phyloP scores from a whole-genome alignment of 2,888 invertebrate genomes.

The Phlogophora meticulosa region DNA sequence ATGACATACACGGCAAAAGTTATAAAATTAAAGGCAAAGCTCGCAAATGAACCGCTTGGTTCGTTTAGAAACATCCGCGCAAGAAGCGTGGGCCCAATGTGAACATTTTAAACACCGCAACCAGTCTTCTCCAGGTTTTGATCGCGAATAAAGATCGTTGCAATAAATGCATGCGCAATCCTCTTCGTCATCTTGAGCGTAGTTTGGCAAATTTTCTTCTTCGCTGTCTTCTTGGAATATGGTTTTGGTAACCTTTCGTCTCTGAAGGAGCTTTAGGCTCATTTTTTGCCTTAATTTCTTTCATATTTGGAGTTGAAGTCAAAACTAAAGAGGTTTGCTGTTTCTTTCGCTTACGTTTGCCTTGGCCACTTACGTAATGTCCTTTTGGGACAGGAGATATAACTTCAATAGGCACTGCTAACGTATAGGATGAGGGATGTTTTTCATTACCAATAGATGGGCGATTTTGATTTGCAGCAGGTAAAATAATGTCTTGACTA shows the following conservation, averaged over 20 bases:
- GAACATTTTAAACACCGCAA: slow-evolving; percentile 8
- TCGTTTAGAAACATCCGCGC: background rate
- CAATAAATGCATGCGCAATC: background rate
- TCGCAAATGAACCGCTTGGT: background rate
- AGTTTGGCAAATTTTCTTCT: background rate
- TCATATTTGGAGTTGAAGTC: background rate
- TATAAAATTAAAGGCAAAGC: too few relatives aligned
- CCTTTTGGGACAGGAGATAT: background rate
- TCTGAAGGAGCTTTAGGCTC: slow-evolving; percentile 2
- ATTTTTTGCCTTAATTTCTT: too few relatives aligned
- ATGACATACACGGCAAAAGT: too few relatives aligned
- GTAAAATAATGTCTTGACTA: background rate
- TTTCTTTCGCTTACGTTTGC: background rate
- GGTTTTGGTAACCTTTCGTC: background rate
- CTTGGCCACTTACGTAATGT: background rate
- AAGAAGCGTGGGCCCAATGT: slow-evolving; percentile 1
- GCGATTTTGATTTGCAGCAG: too few relatives aligned
- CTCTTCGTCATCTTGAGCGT: background rate
- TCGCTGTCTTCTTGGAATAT: background rate
- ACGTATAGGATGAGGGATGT: background rate
- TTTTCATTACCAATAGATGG: background rate
- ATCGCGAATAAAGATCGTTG: slow-evolving; percentile 5
- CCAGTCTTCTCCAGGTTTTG: slow-evolving; percentile 6
- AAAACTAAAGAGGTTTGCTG: background rate
- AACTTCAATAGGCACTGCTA: background rate